Percentiles rank a stretch among this genome's conserved stretches.
These are phyloP conservation scores for Columba janthina DNA, from an alignment of 2,113 vertebrate species.

Conservation along the genomic window DNA sequence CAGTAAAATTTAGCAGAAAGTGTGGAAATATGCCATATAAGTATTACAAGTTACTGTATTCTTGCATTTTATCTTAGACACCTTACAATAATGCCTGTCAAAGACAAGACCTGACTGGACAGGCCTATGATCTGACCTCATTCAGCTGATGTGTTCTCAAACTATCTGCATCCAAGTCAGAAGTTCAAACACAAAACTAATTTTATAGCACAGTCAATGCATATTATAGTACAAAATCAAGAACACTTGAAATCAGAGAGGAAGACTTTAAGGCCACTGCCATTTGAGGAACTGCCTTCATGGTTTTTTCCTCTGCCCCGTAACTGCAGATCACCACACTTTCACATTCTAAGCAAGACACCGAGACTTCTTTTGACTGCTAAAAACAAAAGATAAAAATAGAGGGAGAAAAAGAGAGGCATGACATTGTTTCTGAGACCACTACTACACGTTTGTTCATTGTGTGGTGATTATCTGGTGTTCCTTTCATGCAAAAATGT, in stretches of 20 bases:
- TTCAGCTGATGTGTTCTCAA: background rate
- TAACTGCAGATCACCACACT: background rate
- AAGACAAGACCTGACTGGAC: background rate
- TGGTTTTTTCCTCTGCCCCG: background rate
- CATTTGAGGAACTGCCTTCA: background rate
- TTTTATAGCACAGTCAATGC: background rate
- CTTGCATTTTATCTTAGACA: background rate
- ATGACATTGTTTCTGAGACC: background rate
- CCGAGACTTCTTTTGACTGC: background rate
- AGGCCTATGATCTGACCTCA: background rate
- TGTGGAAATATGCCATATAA: background rate
- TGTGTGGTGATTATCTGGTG: background rate
- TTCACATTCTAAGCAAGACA: background rate
- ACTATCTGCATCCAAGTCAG: background rate
- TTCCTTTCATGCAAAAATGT: background rate
- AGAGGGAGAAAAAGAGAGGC: background rate
- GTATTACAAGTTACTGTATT: background rate
- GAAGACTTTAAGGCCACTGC: background rate
- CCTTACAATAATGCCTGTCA: background rate
- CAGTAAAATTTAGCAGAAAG: background rate
- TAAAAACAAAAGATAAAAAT: background rate
- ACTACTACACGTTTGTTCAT: background rate
- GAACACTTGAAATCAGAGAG: background rate
- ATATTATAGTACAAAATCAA: background rate
- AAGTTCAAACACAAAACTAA: background rate